Conservation (phyloP, 2,888 invertebrate genomes). For the Callinectes sapidus region DNA sequence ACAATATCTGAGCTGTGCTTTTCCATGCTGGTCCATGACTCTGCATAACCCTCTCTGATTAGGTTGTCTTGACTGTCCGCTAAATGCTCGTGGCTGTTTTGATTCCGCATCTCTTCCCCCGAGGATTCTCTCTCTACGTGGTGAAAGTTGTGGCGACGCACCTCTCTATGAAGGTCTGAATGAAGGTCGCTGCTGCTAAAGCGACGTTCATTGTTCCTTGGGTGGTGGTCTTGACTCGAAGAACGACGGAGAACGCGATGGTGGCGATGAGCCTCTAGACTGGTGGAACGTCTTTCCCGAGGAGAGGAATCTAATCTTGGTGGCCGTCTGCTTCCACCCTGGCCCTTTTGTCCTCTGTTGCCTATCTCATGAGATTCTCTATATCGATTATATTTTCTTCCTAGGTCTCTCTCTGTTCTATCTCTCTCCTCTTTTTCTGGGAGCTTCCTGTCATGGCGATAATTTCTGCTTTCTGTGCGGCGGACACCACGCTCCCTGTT, state of each 20-base stretch:
- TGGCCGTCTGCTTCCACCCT: constrained; percentile 6
- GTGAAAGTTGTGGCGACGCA: not conserved
- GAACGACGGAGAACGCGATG: not conserved
- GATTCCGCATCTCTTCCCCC: not conserved
- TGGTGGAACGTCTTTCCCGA: constrained; percentile 38
- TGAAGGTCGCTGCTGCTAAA: constrained; percentile 56
- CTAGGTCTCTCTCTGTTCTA: not conserved
- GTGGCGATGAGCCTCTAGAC: constrained; percentile 6
- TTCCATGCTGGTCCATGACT: constrained; percentile 68
- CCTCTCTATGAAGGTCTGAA: constrained; percentile 51
- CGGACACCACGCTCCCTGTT: constrained; percentile 2
- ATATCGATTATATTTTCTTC: not conserved
- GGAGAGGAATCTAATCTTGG: constrained; percentile 10
- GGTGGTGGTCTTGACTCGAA: constrained; percentile 38
- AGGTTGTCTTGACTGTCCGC: constrained; percentile 62
- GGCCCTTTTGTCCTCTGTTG: constrained; percentile 19
- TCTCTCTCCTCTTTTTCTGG: constrained; percentile 38
- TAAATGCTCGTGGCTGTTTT: constrained; percentile 13
- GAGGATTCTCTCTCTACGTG: constrained; percentile 38
- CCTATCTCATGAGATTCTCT: not conserved
- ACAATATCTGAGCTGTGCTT: constrained; percentile 50
- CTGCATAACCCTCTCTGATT: constrained; percentile 52
- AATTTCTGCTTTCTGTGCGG: constrained; percentile 36
- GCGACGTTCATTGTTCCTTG: constrained; percentile 46
- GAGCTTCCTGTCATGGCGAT: constrained; percentile 20